Evolutionary conservation across 2,797 vertebrate species (phyloP), one percentile per base, ranked within the genome.

Genomic region (Petrocephalus sullivani): DNA sequence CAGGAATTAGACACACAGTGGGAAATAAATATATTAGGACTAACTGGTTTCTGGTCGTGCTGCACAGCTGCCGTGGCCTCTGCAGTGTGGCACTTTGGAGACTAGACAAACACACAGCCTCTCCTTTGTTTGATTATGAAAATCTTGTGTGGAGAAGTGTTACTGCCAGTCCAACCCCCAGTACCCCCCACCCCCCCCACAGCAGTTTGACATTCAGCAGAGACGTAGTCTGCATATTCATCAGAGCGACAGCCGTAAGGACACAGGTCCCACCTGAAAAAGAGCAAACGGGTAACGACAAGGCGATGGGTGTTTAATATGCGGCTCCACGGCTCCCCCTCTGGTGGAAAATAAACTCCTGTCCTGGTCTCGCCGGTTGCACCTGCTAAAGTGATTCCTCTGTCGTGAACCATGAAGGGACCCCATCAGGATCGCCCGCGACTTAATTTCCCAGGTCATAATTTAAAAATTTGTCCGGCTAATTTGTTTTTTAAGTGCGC

Each of bases 51-150:
- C 37, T 78, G 71, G 71, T 46, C 19, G 71, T n/a, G 53, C 53
- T 37, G 53, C 84, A 85, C 84, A 85, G 54, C 54, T 58, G 57
- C 21, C 33, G 1, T 61, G 3, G 28, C 21, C 85, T 46, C 19
- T 86, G 37, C 57, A 61, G 8, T 23, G 4, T 61, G 57, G 85
- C 58, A 87, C 84, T 58, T 85, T 85, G 84, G 84, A 51, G 58
- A 87, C 85, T 87, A 61, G 58, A 51, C 58, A 64, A 87, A 87
- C 85, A 87, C 19, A 51, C 28, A 87, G 57, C 53, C 21, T 58
- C 49, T 12, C 41, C 85, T 61, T 87, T 87, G 85, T 87, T 87
- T 87, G 41, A 61, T 64, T 87, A 64, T 87, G 85, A 87, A 87
- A 64, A 61, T 87, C 57, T 49, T 61, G 57, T 61, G 85, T 61